These are phyloP conservation scores for Lophochroa leadbeateri DNA, from an alignment of 2,113 vertebrate genomes.

Conservation along the genomic window DNA sequence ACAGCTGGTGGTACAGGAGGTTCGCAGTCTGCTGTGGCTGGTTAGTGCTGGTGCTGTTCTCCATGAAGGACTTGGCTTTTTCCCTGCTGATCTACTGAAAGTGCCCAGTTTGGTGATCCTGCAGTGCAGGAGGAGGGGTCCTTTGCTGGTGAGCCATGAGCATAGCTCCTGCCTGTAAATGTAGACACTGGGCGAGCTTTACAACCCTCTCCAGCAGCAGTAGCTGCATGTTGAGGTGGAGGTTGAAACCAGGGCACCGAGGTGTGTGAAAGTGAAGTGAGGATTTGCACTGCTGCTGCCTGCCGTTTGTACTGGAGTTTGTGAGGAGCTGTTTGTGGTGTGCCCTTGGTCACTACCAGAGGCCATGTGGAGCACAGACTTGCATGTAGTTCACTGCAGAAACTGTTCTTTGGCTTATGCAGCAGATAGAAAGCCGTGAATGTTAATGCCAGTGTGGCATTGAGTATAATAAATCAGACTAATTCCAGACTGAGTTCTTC, in stretches of 20 bases:
- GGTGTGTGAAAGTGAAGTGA: not conserved
- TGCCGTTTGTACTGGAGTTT: not conserved
- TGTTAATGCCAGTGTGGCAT: fast-evolving
- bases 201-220: not conserved
- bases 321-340: not conserved
- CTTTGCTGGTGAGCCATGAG: not conserved
- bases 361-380: not conserved
- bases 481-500: not conserved
- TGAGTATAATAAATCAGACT: not conserved
- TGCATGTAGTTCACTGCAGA: not conserved
- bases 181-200: not conserved
- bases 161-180: too few relatives aligned
- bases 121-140: not conserved
- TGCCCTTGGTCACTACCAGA: fast-evolving
- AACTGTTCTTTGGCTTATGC: not conserved
- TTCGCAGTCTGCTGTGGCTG: not conserved
- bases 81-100: not conserved
- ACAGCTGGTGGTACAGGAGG: not conserved
- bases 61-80: too few relatives aligned
- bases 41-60: not conserved
- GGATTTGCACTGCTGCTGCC: not conserved
- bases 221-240: not conserved
- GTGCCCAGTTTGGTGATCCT: not conserved
- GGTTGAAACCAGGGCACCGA: too few relatives aligned
- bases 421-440: not conserved